These are phyloP conservation scores for Vesta saturnalis DNA, from an alignment of 2,888 invertebrate genomes.

Conservation along the genomic window DNA sequence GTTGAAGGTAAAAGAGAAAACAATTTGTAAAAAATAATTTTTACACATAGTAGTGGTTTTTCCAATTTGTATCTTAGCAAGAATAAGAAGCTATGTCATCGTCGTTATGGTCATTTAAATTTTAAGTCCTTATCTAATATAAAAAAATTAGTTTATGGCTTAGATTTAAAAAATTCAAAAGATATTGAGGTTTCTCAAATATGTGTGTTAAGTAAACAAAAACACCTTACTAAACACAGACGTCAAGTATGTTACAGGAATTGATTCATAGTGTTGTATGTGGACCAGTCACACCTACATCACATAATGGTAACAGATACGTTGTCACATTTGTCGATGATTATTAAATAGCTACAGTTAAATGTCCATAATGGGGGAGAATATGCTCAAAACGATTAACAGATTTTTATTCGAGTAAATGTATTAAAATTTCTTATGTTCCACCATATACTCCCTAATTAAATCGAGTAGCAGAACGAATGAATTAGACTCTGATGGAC, in stretches of 20 bases:
- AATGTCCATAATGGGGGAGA: slow-evolving; percentile 29
- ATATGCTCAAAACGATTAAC: slow-evolving; percentile 22
- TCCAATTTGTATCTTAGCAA: background rate
- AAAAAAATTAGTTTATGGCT: background rate
- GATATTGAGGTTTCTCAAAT: slow-evolving; percentile 27
- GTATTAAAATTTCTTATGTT: slow-evolving; percentile 30
- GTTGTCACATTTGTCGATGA: slow-evolving; percentile 40
- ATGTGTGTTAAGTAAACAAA: slow-evolving; percentile 27
- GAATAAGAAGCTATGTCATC: background rate
- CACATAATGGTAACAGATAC: slow-evolving; percentile 36
- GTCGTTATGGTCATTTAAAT: slow-evolving; percentile 1
- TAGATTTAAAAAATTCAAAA: background rate
- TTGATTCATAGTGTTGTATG: slow-evolving; percentile 31
- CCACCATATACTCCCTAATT: slow-evolving; percentile 26
- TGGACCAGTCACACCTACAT: slow-evolving; percentile 31
- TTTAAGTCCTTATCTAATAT: background rate
- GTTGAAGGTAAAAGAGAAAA: slow-evolving; percentile 4
- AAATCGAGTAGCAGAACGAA: slow-evolving; percentile 30
- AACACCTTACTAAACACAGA: background rate
- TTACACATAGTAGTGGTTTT: slow-evolving; percentile 1
- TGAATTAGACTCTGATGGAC: slow-evolving; percentile 23
- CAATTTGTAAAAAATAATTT: slow-evolving; percentile 4
- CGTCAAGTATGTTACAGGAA: background rate
- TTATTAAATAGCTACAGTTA: slow-evolving; percentile 28
- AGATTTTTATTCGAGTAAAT: slow-evolving; percentile 28